Evolutionary conservation across 2,797 vertebrate genomes (phyloP).

Genomic region (Thunnus albacares): DNA sequence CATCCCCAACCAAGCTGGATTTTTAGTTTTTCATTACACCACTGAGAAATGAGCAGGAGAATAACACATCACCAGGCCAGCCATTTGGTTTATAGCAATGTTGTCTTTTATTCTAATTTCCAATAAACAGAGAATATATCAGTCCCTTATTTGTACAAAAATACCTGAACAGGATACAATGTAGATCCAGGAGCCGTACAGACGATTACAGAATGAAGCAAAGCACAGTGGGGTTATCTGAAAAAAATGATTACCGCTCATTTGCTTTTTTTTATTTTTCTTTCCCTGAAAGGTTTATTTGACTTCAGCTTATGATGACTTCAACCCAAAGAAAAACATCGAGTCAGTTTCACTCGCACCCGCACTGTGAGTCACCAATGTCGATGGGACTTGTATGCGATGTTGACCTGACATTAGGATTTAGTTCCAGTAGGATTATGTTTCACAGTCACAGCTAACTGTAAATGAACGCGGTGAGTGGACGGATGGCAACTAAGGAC

Average conservation of each 20-base stretch:
- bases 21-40: too few species aligned
- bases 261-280: slow-evolving; percentile 47
- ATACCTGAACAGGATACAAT: slow-evolving; percentile 99
- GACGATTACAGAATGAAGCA: slow-evolving; percentile 90
- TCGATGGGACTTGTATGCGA: slow-evolving; percentile 78
- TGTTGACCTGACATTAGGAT: slow-evolving; percentile 54
- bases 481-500: slow-evolving; percentile 61
- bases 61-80: slow-evolving; percentile 47
- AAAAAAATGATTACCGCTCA: slow-evolving; percentile 41
- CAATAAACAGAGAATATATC: slow-evolving; percentile 97
- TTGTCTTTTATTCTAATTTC: slow-evolving; percentile 99
- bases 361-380: slow-evolving; percentile 58
- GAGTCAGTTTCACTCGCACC: slow-evolving; percentile 72
- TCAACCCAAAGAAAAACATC: slow-evolving; percentile 79
- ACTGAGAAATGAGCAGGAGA: not conserved
- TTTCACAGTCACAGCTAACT: slow-evolving; percentile 56
- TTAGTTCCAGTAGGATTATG: slow-evolving; percentile 57
- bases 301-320: slow-evolving; percentile 85
- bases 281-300: slow-evolving; percentile 87
- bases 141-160: slow-evolving; percentile 99
- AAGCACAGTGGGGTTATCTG: slow-evolving; percentile 88
- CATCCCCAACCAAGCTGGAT: too few species aligned
- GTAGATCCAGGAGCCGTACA: slow-evolving; percentile 92
- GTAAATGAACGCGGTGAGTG: slow-evolving; percentile 43
- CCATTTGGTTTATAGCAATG: slow-evolving; percentile 89